Percentiles rank a stretch among this genome's conserved stretches.
phyloP scores from a whole-genome alignment of 2,113 vertebrate species.

The Spermophilus dauricus region DNA sequence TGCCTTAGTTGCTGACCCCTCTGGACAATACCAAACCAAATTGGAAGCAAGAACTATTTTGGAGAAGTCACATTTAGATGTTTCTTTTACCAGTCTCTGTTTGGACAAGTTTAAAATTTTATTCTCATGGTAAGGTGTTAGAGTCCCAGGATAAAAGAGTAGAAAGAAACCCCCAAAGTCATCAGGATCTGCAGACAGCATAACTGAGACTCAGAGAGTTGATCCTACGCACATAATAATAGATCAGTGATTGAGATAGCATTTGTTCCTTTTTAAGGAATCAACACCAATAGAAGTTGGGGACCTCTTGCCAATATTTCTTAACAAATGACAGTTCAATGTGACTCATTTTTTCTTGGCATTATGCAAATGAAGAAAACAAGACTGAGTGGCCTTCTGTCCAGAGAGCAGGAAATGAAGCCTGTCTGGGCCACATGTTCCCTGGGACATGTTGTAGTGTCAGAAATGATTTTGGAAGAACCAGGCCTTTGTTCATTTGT shows the following conservation, averaged over 20 bases:
- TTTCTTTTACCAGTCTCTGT: neutral
- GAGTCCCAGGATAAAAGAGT: neutral
- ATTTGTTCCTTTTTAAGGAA: conserved; percentile 12
- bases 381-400: conserved; percentile 80
- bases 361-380: conserved; percentile 75
- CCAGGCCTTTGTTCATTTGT: conserved; percentile 67
- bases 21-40: neutral
- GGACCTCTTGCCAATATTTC: conserved; percentile 68
- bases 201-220: neutral
- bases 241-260: neutral
- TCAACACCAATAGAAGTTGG: neutral
- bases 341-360: conserved; percentile 77
- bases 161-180: neutral
- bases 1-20: neutral
- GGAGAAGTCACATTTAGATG: neutral
- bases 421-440: conserved; percentile 61
- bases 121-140: neutral
- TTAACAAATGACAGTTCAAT: conserved; percentile 68
- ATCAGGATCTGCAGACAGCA: neutral
- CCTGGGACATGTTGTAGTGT: conserved; percentile 40
- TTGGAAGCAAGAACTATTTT: neutral
- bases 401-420: conserved; percentile 77
- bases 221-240: neutral
- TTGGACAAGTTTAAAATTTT: conserved; percentile 48
- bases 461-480: conserved; percentile 71